phyloP scores from a whole-genome alignment of 2,888 invertebrate genomes.

The Amblyteles armatorius region DNA sequence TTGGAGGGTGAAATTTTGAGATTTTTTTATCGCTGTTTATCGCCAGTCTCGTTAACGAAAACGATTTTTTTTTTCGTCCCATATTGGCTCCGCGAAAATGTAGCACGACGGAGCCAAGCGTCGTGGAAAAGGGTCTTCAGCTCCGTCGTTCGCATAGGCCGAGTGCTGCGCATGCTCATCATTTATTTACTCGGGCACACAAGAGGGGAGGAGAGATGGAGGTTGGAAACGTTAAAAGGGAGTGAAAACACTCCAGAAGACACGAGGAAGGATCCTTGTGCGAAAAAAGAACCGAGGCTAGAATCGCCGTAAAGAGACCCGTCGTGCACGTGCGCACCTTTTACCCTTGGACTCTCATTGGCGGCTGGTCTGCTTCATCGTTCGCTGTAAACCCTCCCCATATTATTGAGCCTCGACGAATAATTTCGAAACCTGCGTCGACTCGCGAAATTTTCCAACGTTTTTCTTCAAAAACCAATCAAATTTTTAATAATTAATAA shows the following conservation, averaged over 20 bases:
- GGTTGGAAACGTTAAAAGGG: not conserved
- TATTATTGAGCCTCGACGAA: not conserved
- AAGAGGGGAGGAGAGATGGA: conserved; percentile 1
- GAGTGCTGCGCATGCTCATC: conserved; percentile 32
- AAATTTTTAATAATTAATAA: not conserved
- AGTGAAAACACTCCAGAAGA: conserved; percentile 25
- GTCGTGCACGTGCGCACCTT: conserved; percentile 7
- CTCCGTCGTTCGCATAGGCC: conserved; percentile 3
- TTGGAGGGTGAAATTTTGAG: not conserved
- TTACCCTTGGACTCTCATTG: not conserved
- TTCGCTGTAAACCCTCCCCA: not conserved
- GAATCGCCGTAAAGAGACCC: not conserved
- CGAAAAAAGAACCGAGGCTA: conserved; percentile 6
- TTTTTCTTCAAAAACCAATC: not conserved
- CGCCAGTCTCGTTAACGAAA: not conserved
- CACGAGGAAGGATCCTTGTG: conserved; percentile 15
- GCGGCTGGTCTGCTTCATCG: not conserved
- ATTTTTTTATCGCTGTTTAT: conserved; percentile 26
- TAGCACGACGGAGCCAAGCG: conserved; percentile 6
- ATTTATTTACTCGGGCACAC: conserved; percentile 37
- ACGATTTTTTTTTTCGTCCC: conserved; percentile 8
- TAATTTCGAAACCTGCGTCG: not conserved
- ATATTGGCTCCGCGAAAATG: conserved; percentile 22
- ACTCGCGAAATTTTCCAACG: too few relatives aligned
- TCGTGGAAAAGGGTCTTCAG: conserved; percentile 12